Percentiles rank a stretch among this genome's conserved stretches.
Conservation (phyloP, 1,140 invertebrate species). For the Steinernema feltiae region DNA sequence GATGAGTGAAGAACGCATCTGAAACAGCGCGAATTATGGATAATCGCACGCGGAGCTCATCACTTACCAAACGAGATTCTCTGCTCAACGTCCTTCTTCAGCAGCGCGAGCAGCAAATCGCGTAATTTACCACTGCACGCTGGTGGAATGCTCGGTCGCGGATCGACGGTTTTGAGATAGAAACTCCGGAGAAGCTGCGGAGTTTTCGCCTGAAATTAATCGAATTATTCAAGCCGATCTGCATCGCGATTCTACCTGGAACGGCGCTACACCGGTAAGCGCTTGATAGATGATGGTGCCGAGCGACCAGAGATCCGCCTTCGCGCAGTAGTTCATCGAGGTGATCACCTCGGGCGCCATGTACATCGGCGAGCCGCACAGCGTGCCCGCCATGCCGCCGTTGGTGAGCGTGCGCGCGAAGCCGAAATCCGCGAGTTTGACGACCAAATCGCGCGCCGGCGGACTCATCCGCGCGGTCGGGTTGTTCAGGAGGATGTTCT, state of each 20-base stretch:
- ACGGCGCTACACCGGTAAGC: slow-evolving; percentile 93
- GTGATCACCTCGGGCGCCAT: slow-evolving; percentile 99
- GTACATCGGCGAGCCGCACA: slow-evolving; percentile 99
- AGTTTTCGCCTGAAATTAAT: slow-evolving; percentile 71
- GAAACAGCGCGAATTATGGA: slow-evolving; percentile 18
- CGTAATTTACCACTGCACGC: slow-evolving; percentile 81
- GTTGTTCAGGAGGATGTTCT: slow-evolving; percentile 60
- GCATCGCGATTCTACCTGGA: slow-evolving; percentile 61
- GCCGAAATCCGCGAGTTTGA: slow-evolving; percentile 95
- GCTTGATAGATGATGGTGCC: slow-evolving; percentile 99
- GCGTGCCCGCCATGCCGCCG: slow-evolving; percentile 96
- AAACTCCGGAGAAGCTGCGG: slow-evolving; percentile 94
- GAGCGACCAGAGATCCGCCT: slow-evolving; percentile 92
- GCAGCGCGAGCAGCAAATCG: slow-evolving; percentile 75
- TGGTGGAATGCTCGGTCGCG: slow-evolving; percentile 85
- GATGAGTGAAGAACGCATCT: slow-evolving; percentile 57
- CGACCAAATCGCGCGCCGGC: slow-evolving; percentile 78
- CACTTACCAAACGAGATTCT: slow-evolving; percentile 75
- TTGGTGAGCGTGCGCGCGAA: slow-evolving; percentile 96
- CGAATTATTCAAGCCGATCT: slow-evolving; percentile 16
- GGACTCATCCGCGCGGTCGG: slow-evolving; percentile 68
- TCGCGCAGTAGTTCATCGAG: slow-evolving; percentile 95
- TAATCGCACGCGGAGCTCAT: neutral
- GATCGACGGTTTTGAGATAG: slow-evolving; percentile 89
- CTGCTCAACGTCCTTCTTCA: slow-evolving; percentile 88